Evolutionary conservation across 2,113 vertebrate species (phyloP), one percentile per base, ranked within the genome.

Genomic region (Grallaria varia): DNA sequence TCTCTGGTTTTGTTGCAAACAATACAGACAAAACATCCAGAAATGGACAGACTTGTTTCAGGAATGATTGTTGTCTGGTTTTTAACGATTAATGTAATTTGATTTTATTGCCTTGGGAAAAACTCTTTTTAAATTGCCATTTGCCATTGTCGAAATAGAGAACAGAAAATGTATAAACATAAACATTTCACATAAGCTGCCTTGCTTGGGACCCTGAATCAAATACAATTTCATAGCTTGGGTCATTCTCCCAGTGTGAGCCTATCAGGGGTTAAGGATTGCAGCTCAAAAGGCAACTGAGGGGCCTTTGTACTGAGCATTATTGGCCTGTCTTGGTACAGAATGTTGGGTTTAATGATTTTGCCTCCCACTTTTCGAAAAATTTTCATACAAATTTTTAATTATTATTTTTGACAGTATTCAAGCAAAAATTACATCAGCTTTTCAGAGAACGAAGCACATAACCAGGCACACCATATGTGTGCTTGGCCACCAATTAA

Each of bases 401-500:
- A 73, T 80, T 47, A 58, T 68, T 93, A 45, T 49, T 90, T 93
- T 82, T 88, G 1, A 90, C 9, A 33, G 1, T 53, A 53, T 49
- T 95, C 50, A 82, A 73, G 40, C 14, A 93, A 94, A 90, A 60
- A 68, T 87, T 8, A 77, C 31, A 28, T 88, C 82, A 10, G 4
- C 62, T 93, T 93, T 95, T 71, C 63, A 90, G 55, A 83, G 21
- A 87, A 84, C 0, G 6, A 68, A 89, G 20, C 2, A 44, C n/a
- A 89, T 67, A 89, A 84, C 28, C 30, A 92, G 92, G 33, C 20
- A 72, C 31, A 40, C 62, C 81, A 87, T 96, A 95, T 94, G 67
- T 85, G 74, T 82, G 8, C 53, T 90, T 95, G 92, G 75, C 82
- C 79, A 94, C 50, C 72, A 88, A 3, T 82, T 95, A 94, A 92